A percentile compares a stretch with the other conserved stretches of the same genome.
phyloP scores from a whole-genome alignment of 2,113 vertebrate genomes.

The Calyptommatus sinebrachiatus region DNA sequence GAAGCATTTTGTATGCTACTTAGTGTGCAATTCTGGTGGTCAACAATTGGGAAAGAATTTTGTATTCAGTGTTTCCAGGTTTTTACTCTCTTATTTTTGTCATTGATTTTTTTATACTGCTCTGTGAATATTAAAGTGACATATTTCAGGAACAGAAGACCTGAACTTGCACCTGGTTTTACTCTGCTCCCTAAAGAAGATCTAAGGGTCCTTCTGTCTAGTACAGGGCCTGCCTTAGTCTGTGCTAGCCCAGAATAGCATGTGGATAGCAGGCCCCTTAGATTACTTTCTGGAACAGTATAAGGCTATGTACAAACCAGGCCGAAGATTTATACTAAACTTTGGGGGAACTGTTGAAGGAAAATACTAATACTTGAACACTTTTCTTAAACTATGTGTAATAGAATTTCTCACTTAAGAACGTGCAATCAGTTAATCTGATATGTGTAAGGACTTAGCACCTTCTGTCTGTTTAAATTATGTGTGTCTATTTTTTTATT shows the following conservation, averaged over 20 bases:
- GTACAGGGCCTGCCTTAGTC: too few species aligned
- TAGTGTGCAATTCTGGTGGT: not conserved
- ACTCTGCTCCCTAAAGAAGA: too few species aligned
- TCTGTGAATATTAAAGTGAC: not conserved
- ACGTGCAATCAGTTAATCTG: not conserved
- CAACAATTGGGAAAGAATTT: constrained; percentile 29
- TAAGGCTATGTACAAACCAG: too few species aligned
- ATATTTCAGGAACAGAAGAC: not conserved
- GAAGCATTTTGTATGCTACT: not conserved
- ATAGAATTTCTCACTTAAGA: not conserved
- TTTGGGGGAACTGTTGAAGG: not conserved
- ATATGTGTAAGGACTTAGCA: too few species aligned
- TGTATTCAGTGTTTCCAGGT: not conserved
- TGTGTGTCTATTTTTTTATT: not conserved
- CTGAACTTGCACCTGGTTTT: too few species aligned
- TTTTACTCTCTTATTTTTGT: not conserved
- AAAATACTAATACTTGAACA: not conserved
- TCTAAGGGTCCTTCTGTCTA: too few species aligned
- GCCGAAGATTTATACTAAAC: not conserved
- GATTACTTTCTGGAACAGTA: too few species aligned
- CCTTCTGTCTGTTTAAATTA: not conserved
- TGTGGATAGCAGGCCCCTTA: too few species aligned
- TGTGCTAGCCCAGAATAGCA: too few species aligned
- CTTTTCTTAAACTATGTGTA: not conserved
- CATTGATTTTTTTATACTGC: not conserved